A percentile compares a stretch with the other conserved stretches of the same genome.
Conservation (phyloP, 37 sponge, comb jelly and placozoan genomes). For the Bolinopsis microptera region DNA sequence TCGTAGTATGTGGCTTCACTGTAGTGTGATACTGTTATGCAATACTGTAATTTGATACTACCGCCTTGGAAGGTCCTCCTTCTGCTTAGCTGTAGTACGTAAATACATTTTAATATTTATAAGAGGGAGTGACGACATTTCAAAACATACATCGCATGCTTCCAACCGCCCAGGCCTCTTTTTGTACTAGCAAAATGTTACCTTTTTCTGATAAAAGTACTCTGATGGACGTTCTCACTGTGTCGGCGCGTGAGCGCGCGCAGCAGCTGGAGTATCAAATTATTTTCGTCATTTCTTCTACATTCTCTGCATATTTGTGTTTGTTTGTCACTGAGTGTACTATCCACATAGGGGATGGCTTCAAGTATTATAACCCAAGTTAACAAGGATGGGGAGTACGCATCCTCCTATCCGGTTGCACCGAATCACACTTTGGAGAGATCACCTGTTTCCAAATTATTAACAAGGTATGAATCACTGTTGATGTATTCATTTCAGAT, state of each 20-base stretch:
- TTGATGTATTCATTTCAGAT: no score
- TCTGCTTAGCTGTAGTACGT: no score
- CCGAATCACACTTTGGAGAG: slow-evolving; percentile 34
- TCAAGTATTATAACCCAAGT: slow-evolving; percentile 62
- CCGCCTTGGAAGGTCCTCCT: no score
- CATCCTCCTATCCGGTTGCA: slow-evolving; percentile 47
- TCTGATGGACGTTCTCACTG: not conserved
- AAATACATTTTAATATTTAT: no score
- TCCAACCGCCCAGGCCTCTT: not conserved
- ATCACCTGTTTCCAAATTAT: not conserved
- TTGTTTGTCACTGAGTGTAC: slow-evolving; percentile 6
- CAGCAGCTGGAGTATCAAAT: not conserved
- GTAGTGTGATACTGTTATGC: no score
- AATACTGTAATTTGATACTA: no score
- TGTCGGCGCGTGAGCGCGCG: slow-evolving; percentile 52
- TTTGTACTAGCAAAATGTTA: slow-evolving; percentile 32
- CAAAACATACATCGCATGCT: not conserved
- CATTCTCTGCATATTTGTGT: slow-evolving; percentile 5
- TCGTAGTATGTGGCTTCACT: no score
- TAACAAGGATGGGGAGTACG: slow-evolving; percentile 56
- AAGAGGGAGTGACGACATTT: not conserved
- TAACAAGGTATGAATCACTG: not conserved
- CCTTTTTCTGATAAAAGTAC: slow-evolving; percentile 29
- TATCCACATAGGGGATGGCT: slow-evolving; percentile 1
- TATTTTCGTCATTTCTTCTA: slow-evolving; percentile 4